These are phyloP conservation scores for Atrina japonica DNA, from an alignment of 2,888 invertebrate genomes.

Conservation along the genomic window DNA sequence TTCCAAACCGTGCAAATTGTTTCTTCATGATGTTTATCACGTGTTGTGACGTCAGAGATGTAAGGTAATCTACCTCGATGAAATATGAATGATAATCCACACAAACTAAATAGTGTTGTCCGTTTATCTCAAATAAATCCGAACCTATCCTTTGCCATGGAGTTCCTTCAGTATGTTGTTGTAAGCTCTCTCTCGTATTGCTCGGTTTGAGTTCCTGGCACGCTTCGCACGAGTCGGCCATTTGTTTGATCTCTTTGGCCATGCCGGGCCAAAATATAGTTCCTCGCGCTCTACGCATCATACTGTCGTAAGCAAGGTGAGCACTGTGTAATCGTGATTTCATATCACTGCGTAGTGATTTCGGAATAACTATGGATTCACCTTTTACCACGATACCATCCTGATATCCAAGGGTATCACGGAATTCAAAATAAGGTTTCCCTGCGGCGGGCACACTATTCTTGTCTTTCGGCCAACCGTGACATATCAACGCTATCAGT, in stretches of 20 bases:
- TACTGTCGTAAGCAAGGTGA: conserved; percentile 29
- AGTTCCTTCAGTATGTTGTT: conserved; percentile 13
- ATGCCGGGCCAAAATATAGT: conserved; percentile 37
- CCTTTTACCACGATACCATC: neutral
- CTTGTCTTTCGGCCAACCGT: neutral
- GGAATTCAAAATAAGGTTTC: too few species aligned
- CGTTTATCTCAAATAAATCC: conserved; percentile 26
- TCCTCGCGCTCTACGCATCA: conserved; percentile 16
- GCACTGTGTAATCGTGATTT: conserved; percentile 23
- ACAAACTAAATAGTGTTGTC: conserved; percentile 19
- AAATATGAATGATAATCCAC: conserved; percentile 22
- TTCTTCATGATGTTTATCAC: conserved; percentile 20
- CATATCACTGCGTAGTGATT: too few species aligned
- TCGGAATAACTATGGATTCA: too few species aligned
- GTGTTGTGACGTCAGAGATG: neutral
- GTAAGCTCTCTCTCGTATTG: neutral
- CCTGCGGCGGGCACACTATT: neutral
- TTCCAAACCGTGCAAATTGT: conserved; percentile 25
- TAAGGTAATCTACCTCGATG: conserved; percentile 16
- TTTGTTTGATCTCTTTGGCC: conserved; percentile 18
- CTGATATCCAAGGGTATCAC: too few species aligned
- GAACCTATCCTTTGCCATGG: conserved; percentile 31
- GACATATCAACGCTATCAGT: neutral
- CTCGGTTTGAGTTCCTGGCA: conserved; percentile 23
- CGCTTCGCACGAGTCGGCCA: conserved; percentile 18